phyloP scores from a whole-genome alignment of 1,140 invertebrate species.

The Dicyema japonicum region DNA sequence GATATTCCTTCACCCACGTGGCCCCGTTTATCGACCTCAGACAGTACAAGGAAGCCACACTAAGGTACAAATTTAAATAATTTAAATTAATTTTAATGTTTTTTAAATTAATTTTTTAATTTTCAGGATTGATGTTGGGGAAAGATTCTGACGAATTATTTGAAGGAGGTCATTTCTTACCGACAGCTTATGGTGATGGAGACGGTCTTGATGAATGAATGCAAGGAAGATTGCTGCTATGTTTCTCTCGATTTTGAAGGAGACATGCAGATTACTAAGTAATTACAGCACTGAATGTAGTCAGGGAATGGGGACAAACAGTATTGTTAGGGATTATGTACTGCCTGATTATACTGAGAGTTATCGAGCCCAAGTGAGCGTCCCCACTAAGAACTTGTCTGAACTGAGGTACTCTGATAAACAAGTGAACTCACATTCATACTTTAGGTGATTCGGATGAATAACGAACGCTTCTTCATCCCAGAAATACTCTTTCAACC shows the following conservation, averaged over 20 bases:
- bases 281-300: constrained; percentile 8
- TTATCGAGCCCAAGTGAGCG: constrained; percentile 36
- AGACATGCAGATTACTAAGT: constrained; percentile 44
- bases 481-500: constrained; percentile 78
- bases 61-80: too few species aligned
- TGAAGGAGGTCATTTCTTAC: constrained; percentile 86
- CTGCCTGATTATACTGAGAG: constrained; percentile 66
- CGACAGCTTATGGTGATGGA: constrained; percentile 88
- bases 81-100: neutral
- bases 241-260: constrained; percentile 48
- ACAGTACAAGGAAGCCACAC: constrained; percentile 31
- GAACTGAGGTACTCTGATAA: too few species aligned
- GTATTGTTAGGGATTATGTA: constrained; percentile 53
- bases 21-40: constrained; percentile 65
- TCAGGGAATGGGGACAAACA: too few species aligned
- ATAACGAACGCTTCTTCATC: constrained; percentile 47
- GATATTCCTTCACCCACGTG: constrained; percentile 75
- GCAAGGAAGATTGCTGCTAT: constrained; percentile 84
- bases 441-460: constrained; percentile 40
- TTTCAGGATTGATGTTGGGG: constrained; percentile 65
- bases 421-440: too few species aligned
- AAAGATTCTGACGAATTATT: constrained; percentile 76
- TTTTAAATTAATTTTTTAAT: constrained; percentile 4
- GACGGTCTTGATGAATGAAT: constrained; percentile 86
- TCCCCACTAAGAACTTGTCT: neutral